phyloP scores from a whole-genome alignment of 2,113 vertebrate genomes.

The Globicephala melas region DNA sequence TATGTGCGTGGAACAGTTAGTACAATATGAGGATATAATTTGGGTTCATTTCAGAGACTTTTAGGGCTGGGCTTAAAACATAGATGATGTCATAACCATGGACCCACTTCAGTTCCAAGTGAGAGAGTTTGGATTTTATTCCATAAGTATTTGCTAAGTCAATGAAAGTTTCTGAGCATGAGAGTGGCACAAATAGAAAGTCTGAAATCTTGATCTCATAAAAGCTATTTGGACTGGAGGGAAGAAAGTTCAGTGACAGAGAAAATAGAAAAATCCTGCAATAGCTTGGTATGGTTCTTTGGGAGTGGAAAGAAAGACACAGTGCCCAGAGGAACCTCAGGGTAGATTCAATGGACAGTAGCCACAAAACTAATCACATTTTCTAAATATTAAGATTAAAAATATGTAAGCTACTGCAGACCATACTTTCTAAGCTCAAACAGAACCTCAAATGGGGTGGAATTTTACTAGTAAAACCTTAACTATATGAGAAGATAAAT shows the following conservation, averaged over 20 bases:
- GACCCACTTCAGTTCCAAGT: background rate
- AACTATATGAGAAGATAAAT: background rate
- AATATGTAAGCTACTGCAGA: background rate
- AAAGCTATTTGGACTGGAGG: background rate
- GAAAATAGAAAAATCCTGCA: background rate
- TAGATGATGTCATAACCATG: background rate
- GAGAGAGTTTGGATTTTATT: background rate
- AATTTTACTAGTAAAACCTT: background rate
- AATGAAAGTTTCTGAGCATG: background rate
- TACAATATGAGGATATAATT: too few species aligned
- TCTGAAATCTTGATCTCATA: background rate
- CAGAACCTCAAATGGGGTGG: background rate
- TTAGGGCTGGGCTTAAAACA: background rate
- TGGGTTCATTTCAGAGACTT: background rate
- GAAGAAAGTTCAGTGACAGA: background rate
- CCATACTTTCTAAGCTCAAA: background rate
- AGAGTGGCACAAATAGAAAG: background rate
- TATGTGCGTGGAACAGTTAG: background rate
- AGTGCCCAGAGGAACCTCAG: background rate
- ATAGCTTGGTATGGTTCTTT: background rate
- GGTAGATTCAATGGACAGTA: background rate
- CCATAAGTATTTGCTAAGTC: background rate
- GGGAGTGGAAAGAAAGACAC: background rate
- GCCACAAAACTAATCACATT: background rate
- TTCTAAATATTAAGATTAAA: constrained; percentile 27